These are phyloP conservation scores for Conistra vaccinii DNA, from an alignment of 2,888 invertebrate genomes.

Conservation along the genomic window DNA sequence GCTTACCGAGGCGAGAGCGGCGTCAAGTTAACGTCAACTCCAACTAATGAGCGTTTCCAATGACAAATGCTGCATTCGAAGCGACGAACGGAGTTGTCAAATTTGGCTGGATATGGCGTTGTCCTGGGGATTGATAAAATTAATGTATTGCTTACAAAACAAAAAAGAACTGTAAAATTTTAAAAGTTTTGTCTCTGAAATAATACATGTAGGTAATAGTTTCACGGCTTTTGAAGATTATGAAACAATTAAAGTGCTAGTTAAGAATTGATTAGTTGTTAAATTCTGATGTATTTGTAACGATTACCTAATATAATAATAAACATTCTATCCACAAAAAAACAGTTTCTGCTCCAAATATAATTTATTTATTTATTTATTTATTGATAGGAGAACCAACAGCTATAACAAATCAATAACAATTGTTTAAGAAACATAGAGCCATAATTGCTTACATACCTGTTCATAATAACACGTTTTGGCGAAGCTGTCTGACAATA, in stretches of 20 bases:
- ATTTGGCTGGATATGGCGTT: conserved; percentile 77
- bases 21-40: conserved; percentile 89
- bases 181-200: conserved; percentile 9
- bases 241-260: background rate
- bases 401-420: too few relatives aligned
- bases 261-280: background rate
- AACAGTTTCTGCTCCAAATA: conserved; percentile 21
- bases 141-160: conserved; percentile 33
- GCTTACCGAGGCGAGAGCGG: conserved; percentile 83
- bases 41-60: conserved; percentile 87
- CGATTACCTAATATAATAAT: background rate
- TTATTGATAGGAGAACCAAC: too few relatives aligned
- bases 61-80: conserved; percentile 87
- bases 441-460: conserved; percentile 33
- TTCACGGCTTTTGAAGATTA: background rate
- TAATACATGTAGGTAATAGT: background rate
- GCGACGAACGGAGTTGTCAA: conserved; percentile 71
- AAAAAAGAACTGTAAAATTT: conserved; percentile 1
- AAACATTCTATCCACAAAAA: conserved; percentile 6
- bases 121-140: conserved; percentile 56
- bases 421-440: too few relatives aligned
- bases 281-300: background rate
- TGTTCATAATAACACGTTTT: conserved; percentile 37
- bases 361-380: too few relatives aligned
- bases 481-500: conserved; percentile 23